A percentile compares a stretch with the other conserved stretches of the same genome.
Conservation (phyloP, 2,113 vertebrate species). For the Zeus faber region DNA sequence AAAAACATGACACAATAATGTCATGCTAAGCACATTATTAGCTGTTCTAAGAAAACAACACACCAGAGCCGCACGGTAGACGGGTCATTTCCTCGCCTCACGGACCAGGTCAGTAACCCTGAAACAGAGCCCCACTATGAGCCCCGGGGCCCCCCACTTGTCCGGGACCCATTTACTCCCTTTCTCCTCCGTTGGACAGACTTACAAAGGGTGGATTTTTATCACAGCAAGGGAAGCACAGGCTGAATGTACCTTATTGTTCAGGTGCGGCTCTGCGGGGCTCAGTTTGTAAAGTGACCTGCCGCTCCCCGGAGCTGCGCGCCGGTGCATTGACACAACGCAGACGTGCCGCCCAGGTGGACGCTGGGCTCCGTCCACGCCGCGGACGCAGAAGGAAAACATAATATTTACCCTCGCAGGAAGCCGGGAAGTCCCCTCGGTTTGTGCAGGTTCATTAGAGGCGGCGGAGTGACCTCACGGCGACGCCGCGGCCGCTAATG, state of each 20-base stretch:
- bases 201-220: slow-evolving; percentile 51
- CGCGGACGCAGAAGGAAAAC: slow-evolving; percentile 15
- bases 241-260: slow-evolving; percentile 61
- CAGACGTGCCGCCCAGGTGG: slow-evolving; percentile 14
- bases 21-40: too few relatives aligned
- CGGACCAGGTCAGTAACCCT: too few relatives aligned
- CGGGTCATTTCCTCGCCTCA: too few relatives aligned
- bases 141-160: slow-evolving; percentile 5
- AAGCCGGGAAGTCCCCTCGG: slow-evolving; percentile 35
- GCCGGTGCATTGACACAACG: slow-evolving; percentile 33
- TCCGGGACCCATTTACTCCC: neutral
- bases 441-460: slow-evolving; percentile 30
- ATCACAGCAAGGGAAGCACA: slow-evolving; percentile 17
- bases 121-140: slow-evolving; percentile 13
- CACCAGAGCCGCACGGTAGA: too few relatives aligned
- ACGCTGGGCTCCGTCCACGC: slow-evolving; percentile 31
- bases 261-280: slow-evolving; percentile 41
- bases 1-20: too few relatives aligned
- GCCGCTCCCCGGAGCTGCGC: slow-evolving; percentile 20
- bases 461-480: slow-evolving; percentile 18
- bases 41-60: too few relatives aligned
- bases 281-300: slow-evolving; percentile 50
- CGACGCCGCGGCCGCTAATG: slow-evolving; percentile 41
- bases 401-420: slow-evolving; percentile 51
- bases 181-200: slow-evolving; percentile 17